Percentiles rank a stretch among this genome's conserved stretches.
Evolutionary conservation across 2,113 vertebrate species (phyloP).

Genomic region (Microtus ochrogaster): DNA sequence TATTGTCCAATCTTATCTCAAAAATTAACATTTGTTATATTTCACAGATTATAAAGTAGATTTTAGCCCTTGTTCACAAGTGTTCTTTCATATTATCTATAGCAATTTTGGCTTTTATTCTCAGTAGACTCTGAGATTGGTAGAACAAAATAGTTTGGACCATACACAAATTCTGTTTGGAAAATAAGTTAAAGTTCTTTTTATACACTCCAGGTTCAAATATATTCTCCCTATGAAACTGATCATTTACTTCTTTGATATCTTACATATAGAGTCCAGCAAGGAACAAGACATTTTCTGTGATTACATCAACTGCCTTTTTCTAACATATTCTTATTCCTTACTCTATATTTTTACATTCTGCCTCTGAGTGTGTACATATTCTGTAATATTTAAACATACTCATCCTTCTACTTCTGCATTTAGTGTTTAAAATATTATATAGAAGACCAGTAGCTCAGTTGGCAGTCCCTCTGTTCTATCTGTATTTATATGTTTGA

Average conservation of each 20-base stretch:
- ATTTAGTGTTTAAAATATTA: neutral
- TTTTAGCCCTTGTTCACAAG: neutral
- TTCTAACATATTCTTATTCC: neutral
- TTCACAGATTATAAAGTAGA: neutral
- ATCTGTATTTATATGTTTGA: neutral
- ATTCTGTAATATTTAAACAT: neutral
- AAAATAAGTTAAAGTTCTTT: neutral
- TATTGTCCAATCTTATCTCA: neutral
- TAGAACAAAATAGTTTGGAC: neutral
- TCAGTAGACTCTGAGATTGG: neutral
- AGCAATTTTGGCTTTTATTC: neutral
- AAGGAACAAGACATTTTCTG: neutral
- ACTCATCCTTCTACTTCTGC: neutral
- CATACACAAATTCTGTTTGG: neutral
- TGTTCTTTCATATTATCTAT: neutral
- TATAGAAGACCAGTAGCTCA: neutral
- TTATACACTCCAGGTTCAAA: neutral
- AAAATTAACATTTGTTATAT: neutral
- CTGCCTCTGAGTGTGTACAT: neutral
- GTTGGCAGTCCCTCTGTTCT: neutral
- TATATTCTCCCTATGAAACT: too few species aligned
- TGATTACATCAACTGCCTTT: neutral
- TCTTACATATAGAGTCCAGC: neutral
- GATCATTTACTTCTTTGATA: neutral
- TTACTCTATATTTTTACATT: neutral